These are phyloP conservation scores for Tridacna crocea DNA, from an alignment of 2,888 invertebrate species.

Conservation along the genomic window DNA sequence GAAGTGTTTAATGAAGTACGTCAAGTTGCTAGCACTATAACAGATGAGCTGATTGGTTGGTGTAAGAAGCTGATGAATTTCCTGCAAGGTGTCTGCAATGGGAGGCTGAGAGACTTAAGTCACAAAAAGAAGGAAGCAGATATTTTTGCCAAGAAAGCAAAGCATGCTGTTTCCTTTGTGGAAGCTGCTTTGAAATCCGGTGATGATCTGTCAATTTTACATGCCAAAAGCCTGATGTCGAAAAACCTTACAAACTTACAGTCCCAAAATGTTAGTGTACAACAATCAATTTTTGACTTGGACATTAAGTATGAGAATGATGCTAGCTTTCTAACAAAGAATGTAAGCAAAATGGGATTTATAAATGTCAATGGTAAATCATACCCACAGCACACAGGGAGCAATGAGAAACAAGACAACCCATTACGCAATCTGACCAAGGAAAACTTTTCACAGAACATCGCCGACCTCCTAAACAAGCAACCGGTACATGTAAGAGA, in stretches of 20 bases:
- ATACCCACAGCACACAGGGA: constrained; percentile 60
- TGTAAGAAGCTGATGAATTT: constrained; percentile 61
- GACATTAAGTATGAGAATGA: constrained; percentile 74
- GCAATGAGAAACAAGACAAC: background rate
- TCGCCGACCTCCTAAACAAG: constrained; percentile 51
- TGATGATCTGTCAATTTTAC: constrained; percentile 77
- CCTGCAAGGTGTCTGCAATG: constrained; percentile 59
- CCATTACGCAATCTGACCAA: constrained; percentile 30
- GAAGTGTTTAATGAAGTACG: constrained; percentile 91
- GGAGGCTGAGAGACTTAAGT: constrained; percentile 55
- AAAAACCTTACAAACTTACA: constrained; percentile 75
- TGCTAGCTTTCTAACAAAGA: constrained; percentile 68
- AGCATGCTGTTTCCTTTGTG: constrained; percentile 95
- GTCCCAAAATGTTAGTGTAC: constrained; percentile 75
- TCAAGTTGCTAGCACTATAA: constrained; percentile 87
- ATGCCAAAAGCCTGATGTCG: constrained; percentile 76
- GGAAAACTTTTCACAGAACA: constrained; percentile 48
- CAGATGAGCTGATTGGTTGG: constrained; percentile 89
- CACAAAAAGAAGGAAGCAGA: constrained; percentile 66
- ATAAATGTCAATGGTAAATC: constrained; percentile 73
- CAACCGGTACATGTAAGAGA: constrained; percentile 48
- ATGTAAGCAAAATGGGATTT: constrained; percentile 71
- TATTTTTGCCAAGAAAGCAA: constrained; percentile 88
- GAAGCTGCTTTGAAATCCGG: constrained; percentile 88
- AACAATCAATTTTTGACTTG: constrained; percentile 81